Percentiles rank a stretch among this genome's conserved stretches.
Evolutionary conservation across 2,797 vertebrate species (phyloP).

Genomic region (Fringilla coelebs): DNA sequence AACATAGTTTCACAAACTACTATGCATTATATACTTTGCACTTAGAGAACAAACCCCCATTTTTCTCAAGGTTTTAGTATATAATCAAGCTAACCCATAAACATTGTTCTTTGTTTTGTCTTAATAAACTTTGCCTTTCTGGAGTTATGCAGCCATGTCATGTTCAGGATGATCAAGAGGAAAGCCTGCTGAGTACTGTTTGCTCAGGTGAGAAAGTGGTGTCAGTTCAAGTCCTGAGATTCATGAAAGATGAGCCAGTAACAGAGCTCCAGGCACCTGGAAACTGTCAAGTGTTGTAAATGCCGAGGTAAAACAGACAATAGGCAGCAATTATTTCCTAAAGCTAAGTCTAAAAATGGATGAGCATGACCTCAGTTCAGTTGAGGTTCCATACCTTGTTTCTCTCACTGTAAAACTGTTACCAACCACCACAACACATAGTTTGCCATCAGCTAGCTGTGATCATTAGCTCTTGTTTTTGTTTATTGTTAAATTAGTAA

Average conservation of each 20-base stretch:
- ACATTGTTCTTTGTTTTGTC: background rate
- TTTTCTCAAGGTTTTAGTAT: background rate
- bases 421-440: background rate
- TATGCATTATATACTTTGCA: background rate
- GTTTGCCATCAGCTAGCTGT: background rate
- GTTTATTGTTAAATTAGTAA: background rate
- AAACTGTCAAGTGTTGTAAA: slow-evolving; percentile 8
- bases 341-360: background rate
- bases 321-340: background rate
- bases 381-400: background rate
- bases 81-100: background rate
- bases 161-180: background rate
- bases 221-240: background rate
- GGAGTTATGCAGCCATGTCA: background rate
- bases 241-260: background rate
- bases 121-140: background rate
- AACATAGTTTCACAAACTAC: background rate
- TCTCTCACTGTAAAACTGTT: background rate
- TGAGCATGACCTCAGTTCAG: background rate
- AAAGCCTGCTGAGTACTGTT: background rate
- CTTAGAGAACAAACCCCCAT: background rate
- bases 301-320: background rate
- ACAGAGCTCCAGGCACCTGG: background rate
- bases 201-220: background rate
- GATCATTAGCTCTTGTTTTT: background rate